Evolutionary conservation across 2,797 vertebrate species (phyloP).

Genomic region (Anolis apletophallus): DNA sequence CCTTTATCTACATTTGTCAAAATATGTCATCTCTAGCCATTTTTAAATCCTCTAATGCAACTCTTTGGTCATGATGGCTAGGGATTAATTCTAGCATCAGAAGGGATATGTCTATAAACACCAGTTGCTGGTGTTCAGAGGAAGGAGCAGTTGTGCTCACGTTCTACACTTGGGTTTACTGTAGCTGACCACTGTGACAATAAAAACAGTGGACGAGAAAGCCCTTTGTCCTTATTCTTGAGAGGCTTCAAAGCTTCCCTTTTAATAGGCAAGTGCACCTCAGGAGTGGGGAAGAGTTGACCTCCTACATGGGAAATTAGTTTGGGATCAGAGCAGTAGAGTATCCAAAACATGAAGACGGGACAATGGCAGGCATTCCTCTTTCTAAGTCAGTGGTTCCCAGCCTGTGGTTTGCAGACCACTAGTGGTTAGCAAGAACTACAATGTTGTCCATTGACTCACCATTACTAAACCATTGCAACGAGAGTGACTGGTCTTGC

Average conservation of each 20-base stretch:
- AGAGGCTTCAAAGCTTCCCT: neutral
- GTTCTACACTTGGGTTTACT: neutral
- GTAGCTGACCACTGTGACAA: too few species aligned
- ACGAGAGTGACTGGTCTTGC: too few species aligned
- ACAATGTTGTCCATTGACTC: too few species aligned
- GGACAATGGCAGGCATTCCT: neutral
- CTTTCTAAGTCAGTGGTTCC: neutral
- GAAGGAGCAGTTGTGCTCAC: neutral
- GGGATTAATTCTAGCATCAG: neutral
- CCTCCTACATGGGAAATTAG: neutral
- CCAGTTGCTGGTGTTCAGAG: neutral
- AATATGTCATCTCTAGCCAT: too few species aligned
- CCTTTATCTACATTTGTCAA: too few species aligned
- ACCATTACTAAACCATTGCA: too few species aligned
- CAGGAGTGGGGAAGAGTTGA: neutral
- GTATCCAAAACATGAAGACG: neutral
- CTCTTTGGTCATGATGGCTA: too few species aligned
- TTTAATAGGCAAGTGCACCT: neutral
- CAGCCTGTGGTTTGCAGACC: too few species aligned
- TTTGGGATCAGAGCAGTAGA: neutral
- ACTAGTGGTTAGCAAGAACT: too few species aligned
- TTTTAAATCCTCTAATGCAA: too few species aligned
- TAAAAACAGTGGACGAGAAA: neutral
- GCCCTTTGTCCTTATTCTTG: neutral
- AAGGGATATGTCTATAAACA: neutral